These are phyloP conservation scores for Speoplatyrhinus poulsoni DNA, from an alignment of 2,113 vertebrate species.

Conservation along the genomic window DNA sequence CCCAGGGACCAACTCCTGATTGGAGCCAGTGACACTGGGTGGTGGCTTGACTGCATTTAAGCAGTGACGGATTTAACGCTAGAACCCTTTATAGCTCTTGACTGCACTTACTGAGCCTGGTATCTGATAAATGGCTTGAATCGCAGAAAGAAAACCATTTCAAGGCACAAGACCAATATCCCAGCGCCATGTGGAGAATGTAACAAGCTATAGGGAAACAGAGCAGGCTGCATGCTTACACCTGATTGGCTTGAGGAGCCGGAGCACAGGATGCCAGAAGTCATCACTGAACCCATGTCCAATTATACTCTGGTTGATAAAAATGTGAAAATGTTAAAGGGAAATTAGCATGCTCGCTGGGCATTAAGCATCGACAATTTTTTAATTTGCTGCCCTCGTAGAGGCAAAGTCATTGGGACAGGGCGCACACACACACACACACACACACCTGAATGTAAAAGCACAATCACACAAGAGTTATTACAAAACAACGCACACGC, in stretches of 20 bases:
- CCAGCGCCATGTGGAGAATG: conserved; percentile 24
- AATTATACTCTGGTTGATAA: conserved; percentile 31
- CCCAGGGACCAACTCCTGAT: too few relatives aligned
- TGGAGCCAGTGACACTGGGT: too few relatives aligned
- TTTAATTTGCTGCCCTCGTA: too few relatives aligned
- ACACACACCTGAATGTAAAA: neutral
- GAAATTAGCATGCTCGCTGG: too few relatives aligned
- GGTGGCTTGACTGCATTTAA: too few relatives aligned
- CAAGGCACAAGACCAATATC: conserved; percentile 12
- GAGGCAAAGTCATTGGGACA: conserved; percentile 25
- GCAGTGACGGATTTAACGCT: neutral
- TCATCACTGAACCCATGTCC: conserved; percentile 6
- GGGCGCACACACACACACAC: neutral
- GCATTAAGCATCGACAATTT: conserved; percentile 1
- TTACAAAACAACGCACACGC: neutral
- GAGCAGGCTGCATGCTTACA: neutral
- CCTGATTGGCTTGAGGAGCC: neutral
- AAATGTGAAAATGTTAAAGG: conserved; percentile 25
- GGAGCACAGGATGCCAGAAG: neutral
- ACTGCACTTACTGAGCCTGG: conserved; percentile 19
- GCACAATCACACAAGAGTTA: neutral
- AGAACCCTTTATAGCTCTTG: neutral
- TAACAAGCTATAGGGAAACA: conserved; percentile 32
- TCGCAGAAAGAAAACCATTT: too few relatives aligned
- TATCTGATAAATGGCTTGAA: neutral